Evolutionary conservation across 2,797 vertebrate species (phyloP).

Genomic region (Monodelphis domestica): DNA sequence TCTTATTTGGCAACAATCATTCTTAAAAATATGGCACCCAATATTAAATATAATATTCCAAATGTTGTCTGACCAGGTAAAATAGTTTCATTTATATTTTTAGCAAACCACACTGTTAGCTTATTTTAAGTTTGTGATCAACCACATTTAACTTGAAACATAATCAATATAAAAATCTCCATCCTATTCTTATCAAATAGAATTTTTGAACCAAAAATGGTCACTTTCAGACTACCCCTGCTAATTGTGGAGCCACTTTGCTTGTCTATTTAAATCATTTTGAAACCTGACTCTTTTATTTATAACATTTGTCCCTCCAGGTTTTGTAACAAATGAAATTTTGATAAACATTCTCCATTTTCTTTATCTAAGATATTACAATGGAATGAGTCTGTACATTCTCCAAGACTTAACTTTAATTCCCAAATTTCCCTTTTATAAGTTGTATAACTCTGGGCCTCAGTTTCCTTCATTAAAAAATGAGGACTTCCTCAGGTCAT

Average conservation of each 20-base stretch:
- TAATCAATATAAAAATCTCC: background rate
- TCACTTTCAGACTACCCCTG: background rate
- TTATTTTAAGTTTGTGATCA: background rate
- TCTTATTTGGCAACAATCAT: background rate
- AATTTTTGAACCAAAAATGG: background rate
- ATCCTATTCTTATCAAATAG: background rate
- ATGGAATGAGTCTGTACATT: background rate
- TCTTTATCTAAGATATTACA: background rate
- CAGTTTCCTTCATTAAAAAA: background rate
- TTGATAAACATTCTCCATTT: background rate
- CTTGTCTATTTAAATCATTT: background rate
- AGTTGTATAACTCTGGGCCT: background rate
- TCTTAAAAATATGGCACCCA: background rate
- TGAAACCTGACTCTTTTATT: conserved; percentile 1
- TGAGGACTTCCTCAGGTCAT: background rate
- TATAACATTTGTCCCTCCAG: background rate
- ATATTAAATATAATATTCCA: background rate
- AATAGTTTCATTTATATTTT: background rate
- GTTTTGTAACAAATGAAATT: background rate
- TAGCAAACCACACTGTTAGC: background rate
- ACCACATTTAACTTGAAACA: background rate
- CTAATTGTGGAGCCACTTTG: background rate
- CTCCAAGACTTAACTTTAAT: background rate
- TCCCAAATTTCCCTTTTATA: background rate
- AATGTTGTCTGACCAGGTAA: background rate